Evolutionary conservation across 2,888 invertebrate species (phyloP), one percentile per base, ranked within the genome.

Genomic region (Amphipoea oculea): DNA sequence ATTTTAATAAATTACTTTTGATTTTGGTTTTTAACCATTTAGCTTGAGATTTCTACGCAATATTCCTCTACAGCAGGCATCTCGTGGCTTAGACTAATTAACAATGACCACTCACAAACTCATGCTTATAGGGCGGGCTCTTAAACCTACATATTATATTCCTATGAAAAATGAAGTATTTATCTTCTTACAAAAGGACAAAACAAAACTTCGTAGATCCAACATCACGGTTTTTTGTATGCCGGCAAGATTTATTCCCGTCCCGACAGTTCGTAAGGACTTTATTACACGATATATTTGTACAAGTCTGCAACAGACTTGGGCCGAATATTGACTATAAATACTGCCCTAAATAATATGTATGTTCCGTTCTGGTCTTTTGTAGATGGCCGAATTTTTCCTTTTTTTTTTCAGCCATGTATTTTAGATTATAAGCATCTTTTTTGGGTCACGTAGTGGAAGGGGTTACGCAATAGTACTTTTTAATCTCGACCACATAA

Each of bases 201-300:
- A 62, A 78, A 54, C 17, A 57, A 69, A 60, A 84, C 48, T 79
- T 66, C 60, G 36, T 45, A 70, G 42, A 70, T 51, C 69, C 63
- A 48, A 65, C 68, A 40, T 79, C 42, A 36, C 36, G 36, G n/a
- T 36, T 79, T 71, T 84, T 79, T 84, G 48, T 70, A 17, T 54
- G n/a, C 36, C 45, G n/a, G 23, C 3, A 60, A n/a, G 66, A 84
- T 70, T 71, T 81, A 81, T 81, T 70, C 45, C 17, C 60, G 70
- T 79, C 42, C 80, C 51, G 29, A 60, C 70, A 84, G 65, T 69
- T 73, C 40, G 17, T 42, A 45, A 36, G 29, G 63, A 85, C 45
- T 81, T 81, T 85, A 81, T 80, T 45, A 69, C 69, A 69, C 45
- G 60, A 73, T 72, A 85, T 85, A 81, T 82, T 62, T 85, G 69